phyloP scores from a whole-genome alignment of 2,797 vertebrate genomes.

The Pseudopleuronectes americanus region DNA sequence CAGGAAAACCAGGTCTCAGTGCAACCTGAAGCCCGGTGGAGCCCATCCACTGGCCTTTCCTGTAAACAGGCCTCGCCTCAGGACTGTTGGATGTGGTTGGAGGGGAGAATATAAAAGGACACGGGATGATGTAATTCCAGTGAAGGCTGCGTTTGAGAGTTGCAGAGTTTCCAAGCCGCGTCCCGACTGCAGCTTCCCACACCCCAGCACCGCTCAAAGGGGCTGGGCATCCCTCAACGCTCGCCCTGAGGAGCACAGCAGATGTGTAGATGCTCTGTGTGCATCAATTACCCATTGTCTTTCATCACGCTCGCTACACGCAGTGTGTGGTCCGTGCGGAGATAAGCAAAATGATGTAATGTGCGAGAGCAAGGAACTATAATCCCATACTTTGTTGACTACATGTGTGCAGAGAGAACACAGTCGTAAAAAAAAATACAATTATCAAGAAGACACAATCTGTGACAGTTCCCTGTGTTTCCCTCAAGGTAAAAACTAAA shows the following conservation, averaged over 20 bases:
- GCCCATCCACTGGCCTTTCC: conserved; percentile 36
- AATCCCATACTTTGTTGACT: conserved; percentile 39
- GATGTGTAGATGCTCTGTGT: conserved; percentile 73
- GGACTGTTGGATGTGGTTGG: conserved; percentile 68
- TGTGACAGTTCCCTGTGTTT: conserved; percentile 11
- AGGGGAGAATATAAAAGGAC: conserved; percentile 46
- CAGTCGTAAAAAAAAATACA: conserved; percentile 26
- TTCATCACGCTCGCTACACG: conserved; percentile 66
- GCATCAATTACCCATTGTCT: conserved; percentile 78
- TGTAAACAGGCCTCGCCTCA: conserved; percentile 57
- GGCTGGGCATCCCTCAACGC: conserved; percentile 71
- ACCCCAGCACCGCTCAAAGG: conserved; percentile 65
- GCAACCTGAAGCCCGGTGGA: conserved; percentile 44
- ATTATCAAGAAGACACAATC: neutral
- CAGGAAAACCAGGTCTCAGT: conserved; percentile 29
- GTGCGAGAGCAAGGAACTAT: conserved; percentile 42
- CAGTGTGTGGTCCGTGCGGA: conserved; percentile 70
- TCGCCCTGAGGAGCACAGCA: conserved; percentile 74
- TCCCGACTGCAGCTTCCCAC: conserved; percentile 72
- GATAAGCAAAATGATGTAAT: conserved; percentile 63
- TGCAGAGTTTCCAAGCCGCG: conserved; percentile 70
- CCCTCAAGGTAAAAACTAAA: neutral
- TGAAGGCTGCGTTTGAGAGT: conserved; percentile 71
- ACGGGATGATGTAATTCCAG: conserved; percentile 77
- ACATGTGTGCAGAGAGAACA: conserved; percentile 16